phyloP scores from a whole-genome alignment of 2,113 vertebrate species.

The Zootoca vivipara region DNA sequence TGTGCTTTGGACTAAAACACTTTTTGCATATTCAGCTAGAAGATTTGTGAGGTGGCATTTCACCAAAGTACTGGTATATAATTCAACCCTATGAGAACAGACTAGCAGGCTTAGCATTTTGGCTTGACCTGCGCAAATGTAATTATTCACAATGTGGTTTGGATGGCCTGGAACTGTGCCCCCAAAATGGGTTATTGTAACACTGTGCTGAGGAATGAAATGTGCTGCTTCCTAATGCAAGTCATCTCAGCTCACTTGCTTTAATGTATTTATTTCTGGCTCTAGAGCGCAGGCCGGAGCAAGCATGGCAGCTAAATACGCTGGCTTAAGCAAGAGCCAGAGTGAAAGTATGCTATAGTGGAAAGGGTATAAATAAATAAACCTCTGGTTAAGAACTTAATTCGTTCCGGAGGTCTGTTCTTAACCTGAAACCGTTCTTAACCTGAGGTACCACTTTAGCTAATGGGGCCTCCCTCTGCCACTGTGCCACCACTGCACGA shows the following conservation, averaged over 20 bases:
- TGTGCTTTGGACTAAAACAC: constrained; percentile 8
- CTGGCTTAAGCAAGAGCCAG: not conserved
- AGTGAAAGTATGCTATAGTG: not conserved
- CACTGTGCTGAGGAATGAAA: constrained; percentile 9
- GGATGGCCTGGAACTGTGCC: constrained; percentile 25
- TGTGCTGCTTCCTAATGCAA: constrained; percentile 26
- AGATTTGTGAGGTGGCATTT: constrained; percentile 33
- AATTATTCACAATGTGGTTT: constrained; percentile 17
- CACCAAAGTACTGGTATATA: not conserved
- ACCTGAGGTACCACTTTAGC: no score
- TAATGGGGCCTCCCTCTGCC: no score
- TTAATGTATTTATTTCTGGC: not conserved
- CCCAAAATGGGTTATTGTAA: not conserved
- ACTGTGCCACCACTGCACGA: no score
- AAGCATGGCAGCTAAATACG: not conserved
- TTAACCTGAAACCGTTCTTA: no score
- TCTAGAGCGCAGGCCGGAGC: not conserved
- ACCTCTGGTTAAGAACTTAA: no score
- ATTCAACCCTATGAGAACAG: constrained; percentile 39
- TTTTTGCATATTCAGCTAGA: not conserved
- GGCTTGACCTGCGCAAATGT: constrained; percentile 39
- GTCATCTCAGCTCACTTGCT: not conserved
- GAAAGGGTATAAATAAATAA: not conserved
- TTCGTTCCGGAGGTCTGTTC: no score
- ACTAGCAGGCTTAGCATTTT: constrained; percentile 2